A percentile compares a stretch with the other conserved stretches of the same genome.
Conservation (phyloP, 2,113 vertebrate species). For the Stigmatopora nigra region DNA sequence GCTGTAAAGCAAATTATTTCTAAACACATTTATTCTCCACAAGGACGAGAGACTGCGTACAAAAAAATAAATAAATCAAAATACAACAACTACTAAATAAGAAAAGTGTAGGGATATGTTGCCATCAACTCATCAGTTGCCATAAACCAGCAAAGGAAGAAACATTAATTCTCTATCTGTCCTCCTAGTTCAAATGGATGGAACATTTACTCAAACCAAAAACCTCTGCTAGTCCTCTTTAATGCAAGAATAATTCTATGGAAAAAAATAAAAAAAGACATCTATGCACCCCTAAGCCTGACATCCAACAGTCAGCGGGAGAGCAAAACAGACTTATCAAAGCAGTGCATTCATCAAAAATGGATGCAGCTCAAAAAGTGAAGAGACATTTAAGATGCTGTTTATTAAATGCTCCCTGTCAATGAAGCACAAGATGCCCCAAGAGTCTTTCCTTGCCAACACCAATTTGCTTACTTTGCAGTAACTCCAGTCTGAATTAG, state of each 20-base stretch:
- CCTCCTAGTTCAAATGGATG: no score
- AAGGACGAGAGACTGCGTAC: background rate
- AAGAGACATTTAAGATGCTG: slow-evolving; percentile 32
- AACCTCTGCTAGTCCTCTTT: background rate
- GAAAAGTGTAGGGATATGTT: no score
- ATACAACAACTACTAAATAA: background rate
- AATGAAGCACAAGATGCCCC: slow-evolving; percentile 6
- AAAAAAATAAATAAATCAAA: background rate
- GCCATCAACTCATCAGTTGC: no score
- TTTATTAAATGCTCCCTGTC: slow-evolving; percentile 34
- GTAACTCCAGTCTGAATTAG: background rate
- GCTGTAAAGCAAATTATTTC: background rate
- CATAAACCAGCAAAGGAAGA: no score
- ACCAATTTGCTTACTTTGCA: background rate
- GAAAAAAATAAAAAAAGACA: slow-evolving; percentile 1
- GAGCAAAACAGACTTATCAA: slow-evolving; percentile 5
- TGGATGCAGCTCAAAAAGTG: slow-evolving; percentile 21
- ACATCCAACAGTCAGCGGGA: slow-evolving; percentile 7
- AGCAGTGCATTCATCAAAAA: slow-evolving; percentile 28
- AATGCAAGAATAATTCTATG: background rate
- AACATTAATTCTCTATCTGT: no score
- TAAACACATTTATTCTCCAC: background rate
- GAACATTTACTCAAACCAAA: background rate
- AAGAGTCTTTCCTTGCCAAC: slow-evolving; percentile 7
- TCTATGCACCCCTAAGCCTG: background rate